A percentile compares a stretch with the other conserved stretches of the same genome.
Evolutionary conservation across 2,797 vertebrate species (phyloP).

Genomic region (Brachyalestes nurse): DNA sequence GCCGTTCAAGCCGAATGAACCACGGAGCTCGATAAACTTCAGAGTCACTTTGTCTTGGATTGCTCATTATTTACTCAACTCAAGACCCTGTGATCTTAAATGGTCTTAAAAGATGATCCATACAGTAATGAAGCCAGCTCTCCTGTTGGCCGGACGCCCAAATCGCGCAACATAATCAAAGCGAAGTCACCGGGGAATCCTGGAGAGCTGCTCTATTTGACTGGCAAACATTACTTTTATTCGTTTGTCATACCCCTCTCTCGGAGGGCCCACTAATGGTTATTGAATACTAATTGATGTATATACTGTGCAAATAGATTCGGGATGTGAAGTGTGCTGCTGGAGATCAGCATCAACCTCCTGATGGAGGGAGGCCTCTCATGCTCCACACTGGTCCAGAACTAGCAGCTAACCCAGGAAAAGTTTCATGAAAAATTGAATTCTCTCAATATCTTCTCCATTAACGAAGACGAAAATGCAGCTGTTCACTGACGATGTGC

Average conservation of each 20-base stretch:
- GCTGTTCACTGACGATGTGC: neutral
- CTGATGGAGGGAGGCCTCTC: neutral
- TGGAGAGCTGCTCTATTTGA: conserved; percentile 47
- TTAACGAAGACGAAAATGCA: neutral
- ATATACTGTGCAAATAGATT: conserved; percentile 47
- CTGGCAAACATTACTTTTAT: conserved; percentile 57
- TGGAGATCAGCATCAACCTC: conserved; percentile 11
- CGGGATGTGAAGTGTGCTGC: conserved; percentile 28
- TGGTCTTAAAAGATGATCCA: conserved; percentile 85
- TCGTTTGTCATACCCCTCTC: conserved; percentile 44
- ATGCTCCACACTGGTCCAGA: conserved; percentile 7
- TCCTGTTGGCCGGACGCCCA: conserved; percentile 71
- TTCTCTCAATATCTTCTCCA: neutral
- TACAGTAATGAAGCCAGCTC: conserved; percentile 80
- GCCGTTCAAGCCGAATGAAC: conserved; percentile 63
- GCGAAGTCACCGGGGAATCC: conserved; percentile 63
- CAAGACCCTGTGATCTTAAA: conserved; percentile 78
- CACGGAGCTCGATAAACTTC: conserved; percentile 77
- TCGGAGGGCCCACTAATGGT: conserved; percentile 40
- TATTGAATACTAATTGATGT: conserved; percentile 55
- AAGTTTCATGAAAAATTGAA: neutral
- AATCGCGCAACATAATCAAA: conserved; percentile 72
- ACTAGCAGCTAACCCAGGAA: neutral
- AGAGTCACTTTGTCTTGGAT: conserved; percentile 63
- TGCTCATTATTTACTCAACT: conserved; percentile 68